phyloP scores from a whole-genome alignment of 1,140 invertebrate species.

The Mercenaria mercenaria region DNA sequence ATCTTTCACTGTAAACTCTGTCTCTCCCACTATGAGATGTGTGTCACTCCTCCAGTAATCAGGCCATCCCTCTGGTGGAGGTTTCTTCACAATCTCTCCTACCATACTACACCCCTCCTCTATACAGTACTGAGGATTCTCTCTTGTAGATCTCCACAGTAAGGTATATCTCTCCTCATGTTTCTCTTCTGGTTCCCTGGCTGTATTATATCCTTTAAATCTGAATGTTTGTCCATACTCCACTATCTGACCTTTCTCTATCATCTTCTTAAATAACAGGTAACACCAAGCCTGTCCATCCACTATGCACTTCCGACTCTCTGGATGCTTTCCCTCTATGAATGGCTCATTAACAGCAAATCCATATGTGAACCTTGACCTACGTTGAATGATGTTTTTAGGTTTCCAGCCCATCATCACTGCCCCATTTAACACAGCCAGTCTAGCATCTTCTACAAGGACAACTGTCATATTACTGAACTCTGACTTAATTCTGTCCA shows the following conservation, averaged over 20 bases:
- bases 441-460: not conserved
- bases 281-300: not conserved
- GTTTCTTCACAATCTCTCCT: not conserved
- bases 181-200: not conserved
- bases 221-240: constrained; percentile 6
- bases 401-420: not conserved
- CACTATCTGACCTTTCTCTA: constrained; percentile 11
- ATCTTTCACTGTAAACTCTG: constrained; percentile 8
- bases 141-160: not conserved
- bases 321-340: not conserved
- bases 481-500: not conserved
- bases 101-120: not conserved
- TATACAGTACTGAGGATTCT: not conserved
- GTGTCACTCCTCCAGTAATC: not conserved
- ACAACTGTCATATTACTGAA: not conserved
- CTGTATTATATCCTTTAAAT: not conserved
- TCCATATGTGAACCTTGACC: not conserved
- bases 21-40: not conserved
- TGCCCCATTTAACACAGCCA: constrained; percentile 13
- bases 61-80: not conserved
- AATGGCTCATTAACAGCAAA: not conserved
- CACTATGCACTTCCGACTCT: not conserved
- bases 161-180: not conserved
- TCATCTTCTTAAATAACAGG: not conserved
- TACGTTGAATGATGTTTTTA: not conserved